These are phyloP conservation scores for Latheticus oryzae DNA, from an alignment of 2,888 invertebrate genomes.

Conservation along the genomic window DNA sequence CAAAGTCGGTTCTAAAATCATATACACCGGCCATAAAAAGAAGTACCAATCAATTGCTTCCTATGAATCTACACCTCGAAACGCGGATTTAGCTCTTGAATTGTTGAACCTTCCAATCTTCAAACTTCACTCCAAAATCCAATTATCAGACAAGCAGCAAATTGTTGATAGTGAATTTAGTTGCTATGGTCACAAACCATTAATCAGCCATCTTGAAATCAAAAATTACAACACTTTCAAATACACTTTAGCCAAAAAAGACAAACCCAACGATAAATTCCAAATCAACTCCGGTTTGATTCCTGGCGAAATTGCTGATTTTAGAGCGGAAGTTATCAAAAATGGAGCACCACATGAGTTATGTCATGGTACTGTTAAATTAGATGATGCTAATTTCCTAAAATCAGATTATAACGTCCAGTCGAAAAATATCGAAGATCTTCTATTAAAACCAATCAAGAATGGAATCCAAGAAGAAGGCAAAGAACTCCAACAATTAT, in stretches of 20 bases:
- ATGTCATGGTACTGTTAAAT: slow-evolving; percentile 69
- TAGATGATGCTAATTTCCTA: slow-evolving; percentile 73
- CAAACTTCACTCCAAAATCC: slow-evolving; percentile 67
- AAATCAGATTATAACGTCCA: slow-evolving; percentile 73
- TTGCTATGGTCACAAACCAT: slow-evolving; percentile 68
- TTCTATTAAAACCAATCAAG: slow-evolving; percentile 57
- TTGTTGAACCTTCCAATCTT: slow-evolving; percentile 69
- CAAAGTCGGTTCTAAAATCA: slow-evolving; percentile 38
- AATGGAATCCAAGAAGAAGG: slow-evolving; percentile 45
- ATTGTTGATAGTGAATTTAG: slow-evolving; percentile 68
- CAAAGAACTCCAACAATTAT: slow-evolving; percentile 56
- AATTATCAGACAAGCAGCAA: slow-evolving; percentile 67
- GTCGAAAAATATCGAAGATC: slow-evolving; percentile 71
- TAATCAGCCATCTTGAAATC: slow-evolving; percentile 66
- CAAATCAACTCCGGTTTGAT: slow-evolving; percentile 70
- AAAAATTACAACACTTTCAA: slow-evolving; percentile 72
- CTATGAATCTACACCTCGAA: slow-evolving; percentile 48
- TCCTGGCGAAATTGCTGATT: slow-evolving; percentile 72
- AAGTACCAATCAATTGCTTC: slow-evolving; percentile 51
- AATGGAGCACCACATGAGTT: slow-evolving; percentile 71
- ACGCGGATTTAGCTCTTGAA: slow-evolving; percentile 56
- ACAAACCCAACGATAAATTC: slow-evolving; percentile 68
- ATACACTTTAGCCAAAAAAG: slow-evolving; percentile 68
- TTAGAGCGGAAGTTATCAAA: slow-evolving; percentile 69
- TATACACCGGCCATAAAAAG: slow-evolving; percentile 50